Base-by-base conservation (phyloP, 2,888 invertebrate genomes). In the Philhelius pedissequus region DNA sequence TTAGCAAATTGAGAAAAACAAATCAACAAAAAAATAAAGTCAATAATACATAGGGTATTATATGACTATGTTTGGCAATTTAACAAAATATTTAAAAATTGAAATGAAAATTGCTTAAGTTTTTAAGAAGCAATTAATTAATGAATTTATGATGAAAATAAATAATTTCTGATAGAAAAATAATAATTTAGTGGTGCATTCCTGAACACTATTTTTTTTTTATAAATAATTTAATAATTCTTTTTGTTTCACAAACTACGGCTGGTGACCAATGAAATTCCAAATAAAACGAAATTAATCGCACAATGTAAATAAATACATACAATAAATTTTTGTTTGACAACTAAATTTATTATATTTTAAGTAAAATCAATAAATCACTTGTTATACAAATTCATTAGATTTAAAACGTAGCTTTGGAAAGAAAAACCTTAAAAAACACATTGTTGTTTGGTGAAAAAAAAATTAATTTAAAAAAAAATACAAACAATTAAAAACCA, bases 301-400 rank as follows among this genome's bases (percentile, higher is more conserved):
- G 76, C 80, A 76, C 80, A 71, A 76, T 80, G 80, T 80, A 83
- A 80, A 84, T 80, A 84, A 64, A 43, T 56, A 54, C 66, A 82
- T 73, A 62, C 27, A 64, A 30, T n/a, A n/a, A n/a, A n/a, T n/a
- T n/a, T 35, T 64, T 62, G 45, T 27, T 75, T 32, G 38, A 74
- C 50, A 56, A 64, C 48, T 9, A 50, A 60, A 60, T 27, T 43
- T 22, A n/a, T 25, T 52, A 20, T 45, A 62, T 20, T 60, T 64
- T 32, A 64, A 35, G 64, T 40, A n/a, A 48, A 77, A 11, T 27
- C 15, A 43, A 71, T 9, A 35, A 68, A 32, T 68, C 38, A 68
- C 35, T 64, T 64, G 64, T 64, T 64, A 69, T 43, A 30, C 48
- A 71, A 64, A 70, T 56, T 32, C 38, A 78, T 73, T 20, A 30